A percentile compares a stretch with the other conserved stretches of the same genome.
Evolutionary conservation across 2,797 vertebrate genomes (phyloP).

Genomic region (Molossus molossus): DNA sequence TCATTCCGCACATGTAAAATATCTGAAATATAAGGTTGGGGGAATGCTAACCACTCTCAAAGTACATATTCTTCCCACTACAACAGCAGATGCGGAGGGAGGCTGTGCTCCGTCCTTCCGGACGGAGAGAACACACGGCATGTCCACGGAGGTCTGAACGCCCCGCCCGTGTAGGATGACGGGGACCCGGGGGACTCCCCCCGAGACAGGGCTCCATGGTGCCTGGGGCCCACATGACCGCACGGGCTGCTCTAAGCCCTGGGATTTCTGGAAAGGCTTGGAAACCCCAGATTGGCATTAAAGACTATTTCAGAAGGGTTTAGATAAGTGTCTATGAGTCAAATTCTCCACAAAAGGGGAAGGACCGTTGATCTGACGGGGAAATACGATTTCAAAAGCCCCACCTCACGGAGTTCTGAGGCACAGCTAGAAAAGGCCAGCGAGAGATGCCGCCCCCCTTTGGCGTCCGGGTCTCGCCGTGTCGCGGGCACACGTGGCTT

Average conservation of each 20-base stretch:
- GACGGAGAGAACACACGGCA: background rate
- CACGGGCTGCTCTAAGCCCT: background rate
- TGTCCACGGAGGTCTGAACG: too few species aligned
- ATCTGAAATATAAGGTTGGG: background rate
- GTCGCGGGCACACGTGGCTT: rapidly evolving
- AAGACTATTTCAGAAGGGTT: background rate
- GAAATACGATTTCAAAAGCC: background rate
- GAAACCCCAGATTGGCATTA: constrained; percentile 9
- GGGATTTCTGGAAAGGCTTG: constrained; percentile 19
- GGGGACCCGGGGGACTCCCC: too few species aligned
- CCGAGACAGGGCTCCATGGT: too few species aligned
- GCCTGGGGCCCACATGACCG: background rate
- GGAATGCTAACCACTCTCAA: background rate
- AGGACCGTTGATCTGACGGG: background rate
- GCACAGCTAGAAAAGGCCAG: background rate
- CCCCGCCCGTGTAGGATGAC: too few species aligned
- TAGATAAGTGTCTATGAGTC: constrained; percentile 19
- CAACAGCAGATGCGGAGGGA: background rate
- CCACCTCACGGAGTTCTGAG: background rate
- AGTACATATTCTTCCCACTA: background rate
- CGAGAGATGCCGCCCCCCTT: background rate
- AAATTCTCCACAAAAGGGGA: background rate
- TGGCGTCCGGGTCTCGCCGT: background rate
- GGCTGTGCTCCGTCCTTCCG: background rate
- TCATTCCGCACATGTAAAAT: background rate